Base-by-base conservation (phyloP, 2,797 vertebrate species). In the Leptatherina wallacei region DNA sequence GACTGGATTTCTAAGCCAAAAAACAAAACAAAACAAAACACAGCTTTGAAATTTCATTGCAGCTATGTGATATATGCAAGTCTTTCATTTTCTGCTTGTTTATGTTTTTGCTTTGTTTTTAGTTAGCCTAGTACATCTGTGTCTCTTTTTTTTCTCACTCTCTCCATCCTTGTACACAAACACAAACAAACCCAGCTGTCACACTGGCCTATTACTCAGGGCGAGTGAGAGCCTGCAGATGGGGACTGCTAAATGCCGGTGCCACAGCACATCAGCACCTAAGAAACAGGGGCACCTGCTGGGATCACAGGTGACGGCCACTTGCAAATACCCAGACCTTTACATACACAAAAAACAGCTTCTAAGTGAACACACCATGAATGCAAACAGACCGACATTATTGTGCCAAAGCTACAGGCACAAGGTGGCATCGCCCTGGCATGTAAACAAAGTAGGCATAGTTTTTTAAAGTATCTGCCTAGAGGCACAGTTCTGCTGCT, bases 111-210 rank as follows among this genome's bases (percentile, higher is more conserved):
- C 42, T 66, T 65, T 51, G 80, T 75, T 84, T 55, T 57, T 22
- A 33, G 44, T 51, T 77, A 40, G 78, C 27, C 22, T 60, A 57
- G 16, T 59, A 74, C 71, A 56, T 76, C 73, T 71, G 32, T 75
- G n/a, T 22, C 60, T 69, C 54, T 73, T 49, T 32, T 32, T 55
- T 71, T 47, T 51, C 60, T 67, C 64, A 70, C 60, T 71, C 42
- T 44, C 68, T 77, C 55, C 27, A 58, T 81, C 44, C 66, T 81
- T 71, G 83, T 36, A 63, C 61, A 88, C 67, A 86, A 80, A 86
- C 83, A 88, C 77, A 85, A 82, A 87, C 79, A 90, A 86, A 87
- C 86, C 76, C 90, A 91, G 90, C 90, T 93, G 92, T 91, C 91
- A 90, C 85, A 73, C 75, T 86, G 84, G 89, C 90, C 88, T 85